phyloP scores from a whole-genome alignment of 2,113 vertebrate species.

The Coturnix japonica region DNA sequence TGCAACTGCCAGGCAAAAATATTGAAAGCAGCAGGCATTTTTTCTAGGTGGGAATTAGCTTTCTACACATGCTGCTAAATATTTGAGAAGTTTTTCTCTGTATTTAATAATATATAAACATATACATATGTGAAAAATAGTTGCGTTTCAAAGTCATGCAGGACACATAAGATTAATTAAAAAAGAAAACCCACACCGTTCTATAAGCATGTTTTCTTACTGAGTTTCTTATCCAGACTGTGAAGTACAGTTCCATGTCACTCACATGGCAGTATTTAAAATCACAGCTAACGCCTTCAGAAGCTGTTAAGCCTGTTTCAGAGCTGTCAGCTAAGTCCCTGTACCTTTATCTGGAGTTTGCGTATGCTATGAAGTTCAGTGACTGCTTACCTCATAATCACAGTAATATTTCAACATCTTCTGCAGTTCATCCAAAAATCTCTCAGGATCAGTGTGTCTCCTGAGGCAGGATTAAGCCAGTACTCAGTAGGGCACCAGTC shows the following conservation, averaged over 20 bases:
- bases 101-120: not conserved
- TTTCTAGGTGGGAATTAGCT: not conserved
- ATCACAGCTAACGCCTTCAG: slow-evolving; percentile 31
- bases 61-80: not conserved
- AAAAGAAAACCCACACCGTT: not conserved
- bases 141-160: not conserved
- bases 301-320: slow-evolving; percentile 54
- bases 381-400: not conserved
- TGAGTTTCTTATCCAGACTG: slow-evolving; percentile 27
- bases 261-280: slow-evolving; percentile 20
- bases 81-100: not conserved
- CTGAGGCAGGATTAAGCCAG: slow-evolving; percentile 6
- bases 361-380: slow-evolving; percentile 16
- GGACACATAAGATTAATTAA: not conserved
- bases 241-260: not conserved
- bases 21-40: not conserved
- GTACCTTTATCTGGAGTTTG: slow-evolving; percentile 46
- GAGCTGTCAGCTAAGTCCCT: slow-evolving; percentile 27
- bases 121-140: not conserved
- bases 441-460: not conserved
- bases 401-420: slow-evolving; percentile 27
- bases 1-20: not conserved
- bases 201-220: not conserved
- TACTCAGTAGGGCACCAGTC: not conserved
- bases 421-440: not conserved